A percentile compares a stretch with the other conserved stretches of the same genome.
Evolutionary conservation across 2,113 vertebrate species (phyloP).

Genomic region (Sinocyclocheilus rhinocerous): DNA sequence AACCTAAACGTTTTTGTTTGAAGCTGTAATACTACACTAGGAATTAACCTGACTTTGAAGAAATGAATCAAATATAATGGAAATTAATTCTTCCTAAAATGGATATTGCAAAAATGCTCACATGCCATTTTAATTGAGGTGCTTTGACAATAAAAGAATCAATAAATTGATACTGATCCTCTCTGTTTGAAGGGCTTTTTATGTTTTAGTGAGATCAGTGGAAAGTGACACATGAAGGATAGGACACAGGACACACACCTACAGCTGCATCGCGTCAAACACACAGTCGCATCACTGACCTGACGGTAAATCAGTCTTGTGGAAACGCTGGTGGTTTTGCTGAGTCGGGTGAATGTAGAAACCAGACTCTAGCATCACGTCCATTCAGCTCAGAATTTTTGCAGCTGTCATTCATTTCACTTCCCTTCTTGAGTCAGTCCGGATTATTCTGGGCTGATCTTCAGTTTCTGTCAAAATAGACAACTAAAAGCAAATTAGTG

Average conservation of each 20-base stretch:
- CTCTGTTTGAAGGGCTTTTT: not conserved
- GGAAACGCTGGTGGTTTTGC: not conserved
- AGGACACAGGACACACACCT: not conserved
- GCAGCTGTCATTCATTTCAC: not conserved
- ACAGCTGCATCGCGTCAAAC: no score
- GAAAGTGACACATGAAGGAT: not conserved
- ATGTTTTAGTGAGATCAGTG: not conserved
- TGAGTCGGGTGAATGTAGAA: not conserved
- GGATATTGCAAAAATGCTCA: not conserved
- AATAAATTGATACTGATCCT: not conserved
- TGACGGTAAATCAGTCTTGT: not conserved
- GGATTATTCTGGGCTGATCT: not conserved
- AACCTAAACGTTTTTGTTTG: not conserved
- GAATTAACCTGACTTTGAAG: not conserved
- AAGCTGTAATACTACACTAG: not conserved
- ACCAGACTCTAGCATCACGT: no score
- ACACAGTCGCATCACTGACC: no score
- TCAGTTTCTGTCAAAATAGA: not conserved
- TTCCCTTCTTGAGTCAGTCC: constrained; percentile 53
- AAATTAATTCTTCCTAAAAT: not conserved
- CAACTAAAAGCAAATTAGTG: not conserved
- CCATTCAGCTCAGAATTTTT: not conserved
- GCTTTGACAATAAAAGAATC: not conserved
- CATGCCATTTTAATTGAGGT: not conserved
- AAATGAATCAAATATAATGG: not conserved